Conservation (phyloP, 2,113 vertebrate species). For the Chitala chitala region DNA sequence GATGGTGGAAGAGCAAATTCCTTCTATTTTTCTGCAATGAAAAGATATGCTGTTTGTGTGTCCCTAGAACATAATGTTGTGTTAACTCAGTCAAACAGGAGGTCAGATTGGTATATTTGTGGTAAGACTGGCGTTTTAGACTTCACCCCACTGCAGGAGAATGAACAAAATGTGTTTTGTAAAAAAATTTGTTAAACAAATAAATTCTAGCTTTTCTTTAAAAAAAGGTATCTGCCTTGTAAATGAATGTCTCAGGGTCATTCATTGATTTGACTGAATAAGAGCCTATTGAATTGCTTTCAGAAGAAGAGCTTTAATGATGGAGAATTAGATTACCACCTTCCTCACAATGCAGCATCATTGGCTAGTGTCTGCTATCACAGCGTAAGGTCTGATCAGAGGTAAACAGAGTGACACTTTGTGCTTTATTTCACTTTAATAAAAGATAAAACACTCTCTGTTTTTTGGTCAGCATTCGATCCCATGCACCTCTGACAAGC, state of each 20-base stretch:
- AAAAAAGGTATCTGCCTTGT: neutral
- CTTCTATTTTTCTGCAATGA: slow-evolving; percentile 76
- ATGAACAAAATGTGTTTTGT: slow-evolving; percentile 75
- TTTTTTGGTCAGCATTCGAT: too few species aligned
- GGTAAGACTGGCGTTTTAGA: slow-evolving; percentile 67
- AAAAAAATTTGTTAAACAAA: too few species aligned
- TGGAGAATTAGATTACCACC: neutral
- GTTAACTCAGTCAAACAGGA: slow-evolving; percentile 88
- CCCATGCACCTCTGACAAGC: too few species aligned
- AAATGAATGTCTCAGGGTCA: neutral
- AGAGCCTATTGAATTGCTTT: slow-evolving; percentile 43
- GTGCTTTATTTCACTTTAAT: too few species aligned
- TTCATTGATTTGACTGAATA: slow-evolving; percentile 1
- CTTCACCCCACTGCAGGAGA: slow-evolving; percentile 55
- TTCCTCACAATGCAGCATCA: neutral
- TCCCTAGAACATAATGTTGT: slow-evolving; percentile 65
- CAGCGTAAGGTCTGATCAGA: neutral
- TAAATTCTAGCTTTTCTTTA: too few species aligned
- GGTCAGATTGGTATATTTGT: slow-evolving; percentile 73
- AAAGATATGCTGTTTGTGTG: slow-evolving; percentile 70
- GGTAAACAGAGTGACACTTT: too few species aligned
- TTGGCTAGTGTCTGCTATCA: neutral
- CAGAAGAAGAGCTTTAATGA: slow-evolving; percentile 36
- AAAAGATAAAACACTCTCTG: too few species aligned
- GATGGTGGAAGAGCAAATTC: slow-evolving; percentile 82